phyloP scores from a whole-genome alignment of 1,140 invertebrate species.

The Periplaneta americana region DNA sequence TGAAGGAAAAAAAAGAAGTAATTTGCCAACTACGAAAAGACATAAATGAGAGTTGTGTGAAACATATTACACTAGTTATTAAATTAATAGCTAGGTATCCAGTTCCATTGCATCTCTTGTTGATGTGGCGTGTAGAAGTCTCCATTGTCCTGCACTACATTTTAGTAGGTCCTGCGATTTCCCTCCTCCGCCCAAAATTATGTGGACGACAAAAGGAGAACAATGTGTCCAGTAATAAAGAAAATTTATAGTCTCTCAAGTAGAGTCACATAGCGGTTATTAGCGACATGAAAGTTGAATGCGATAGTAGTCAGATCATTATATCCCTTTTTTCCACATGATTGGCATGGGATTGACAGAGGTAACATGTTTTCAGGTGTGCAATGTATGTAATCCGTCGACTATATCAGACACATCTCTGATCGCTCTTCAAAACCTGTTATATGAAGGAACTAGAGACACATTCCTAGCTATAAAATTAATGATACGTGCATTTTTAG shows the following conservation, averaged over 20 bases:
- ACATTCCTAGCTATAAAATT: too few species aligned
- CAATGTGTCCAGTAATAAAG: background rate
- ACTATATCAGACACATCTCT: background rate
- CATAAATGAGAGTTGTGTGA: background rate
- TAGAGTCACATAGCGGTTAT: background rate
- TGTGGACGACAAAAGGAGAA: background rate
- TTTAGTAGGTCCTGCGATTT: background rate
- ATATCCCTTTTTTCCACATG: background rate
- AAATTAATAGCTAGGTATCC: background rate
- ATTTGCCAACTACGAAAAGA: too few species aligned
- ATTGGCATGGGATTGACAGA: background rate
- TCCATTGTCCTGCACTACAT: background rate
- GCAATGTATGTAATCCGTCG: background rate
- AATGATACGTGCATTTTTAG: too few species aligned
- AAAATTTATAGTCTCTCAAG: background rate
- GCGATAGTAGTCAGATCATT: background rate
- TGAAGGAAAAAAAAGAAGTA: background rate
- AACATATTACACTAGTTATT: background rate
- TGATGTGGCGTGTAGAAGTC: background rate
- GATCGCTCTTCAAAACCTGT: background rate
- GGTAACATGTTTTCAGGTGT: background rate
- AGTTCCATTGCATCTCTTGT: background rate
- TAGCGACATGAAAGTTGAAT: background rate
- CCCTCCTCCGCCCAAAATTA: background rate
- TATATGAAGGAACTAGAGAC: too few species aligned